Evolutionary conservation across 1,140 invertebrate species (phyloP), one percentile per base, ranked within the genome.

Genomic region (Anadara kagoshimensis): DNA sequence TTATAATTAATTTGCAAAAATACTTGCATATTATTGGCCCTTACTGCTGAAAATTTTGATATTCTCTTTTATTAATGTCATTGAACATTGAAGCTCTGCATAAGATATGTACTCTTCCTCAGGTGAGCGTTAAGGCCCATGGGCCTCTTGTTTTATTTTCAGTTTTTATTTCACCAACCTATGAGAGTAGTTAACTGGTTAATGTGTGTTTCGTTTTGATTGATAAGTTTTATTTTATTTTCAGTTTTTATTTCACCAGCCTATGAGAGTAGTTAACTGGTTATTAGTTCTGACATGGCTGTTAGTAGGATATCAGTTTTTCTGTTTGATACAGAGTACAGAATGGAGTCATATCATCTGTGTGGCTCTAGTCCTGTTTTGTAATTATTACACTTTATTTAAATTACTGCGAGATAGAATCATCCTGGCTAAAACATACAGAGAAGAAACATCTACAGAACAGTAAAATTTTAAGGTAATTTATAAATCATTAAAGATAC

Each of bases 311-410:
- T 90, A 94, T 22, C 94, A 98, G 89, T 90, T 98, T 53, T 91
- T 94, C 59, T 91, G 96, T 26, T 85, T 98, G 0, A 90, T 95
- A 75, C 91, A 94, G 56, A 93, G 93, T 3, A 92, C 92, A 11
- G 94, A 96, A 79, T 99, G 97, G 97, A 95, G 97, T 88, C 94
- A 97, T 86, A 92, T 97, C 43, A 84, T 98, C 12, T 95, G 96
- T 20, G 91, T 97, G 72, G 92, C 94, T 16, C 90, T 97, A 44
- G 90, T 98, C 29, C 91, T 97, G 12, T 93, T 96, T 82, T 94
- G 95, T 58, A 98, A 97, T 88, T 97, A 97, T 89, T 94, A 96
- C 79, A 94, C 95, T 0, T 91, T 99, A 8, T 98, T 96, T 81
- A 97, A 97, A 90, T 90, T 97, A 63, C 90, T 94, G 5, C 91